These are phyloP conservation scores for Lepidurus couesii DNA, from an alignment of 1,140 invertebrate species.

Conservation along the genomic window DNA sequence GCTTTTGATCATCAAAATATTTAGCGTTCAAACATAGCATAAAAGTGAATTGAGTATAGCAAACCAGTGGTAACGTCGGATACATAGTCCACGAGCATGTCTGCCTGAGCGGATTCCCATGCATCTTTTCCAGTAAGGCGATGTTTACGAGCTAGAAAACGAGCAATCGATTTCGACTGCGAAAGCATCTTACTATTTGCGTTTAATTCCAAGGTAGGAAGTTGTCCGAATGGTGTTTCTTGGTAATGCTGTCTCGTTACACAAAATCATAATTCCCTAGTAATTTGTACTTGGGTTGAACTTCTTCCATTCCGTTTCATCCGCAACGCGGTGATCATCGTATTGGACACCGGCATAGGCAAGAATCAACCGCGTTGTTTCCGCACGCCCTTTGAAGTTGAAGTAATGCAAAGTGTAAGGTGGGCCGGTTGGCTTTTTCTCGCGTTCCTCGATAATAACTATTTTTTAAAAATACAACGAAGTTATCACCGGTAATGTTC, in stretches of 20 bases:
- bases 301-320: slow-evolving; percentile 46
- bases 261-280: background rate
- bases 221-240: slow-evolving; percentile 55
- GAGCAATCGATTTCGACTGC: slow-evolving; percentile 58
- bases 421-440: slow-evolving; percentile 38
- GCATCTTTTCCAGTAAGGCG: slow-evolving; percentile 55
- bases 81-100: slow-evolving; percentile 55
- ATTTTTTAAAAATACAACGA: background rate
- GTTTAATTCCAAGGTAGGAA: slow-evolving; percentile 62
- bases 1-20: background rate
- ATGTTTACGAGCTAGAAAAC: slow-evolving; percentile 58
- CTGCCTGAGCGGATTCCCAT: slow-evolving; percentile 58
- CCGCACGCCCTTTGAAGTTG: slow-evolving; percentile 59
- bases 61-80: slow-evolving; percentile 43
- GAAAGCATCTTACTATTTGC: slow-evolving; percentile 51
- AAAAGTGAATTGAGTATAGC: background rate
- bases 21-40: background rate
- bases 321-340: slow-evolving; percentile 57
- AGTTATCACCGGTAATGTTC: background rate
- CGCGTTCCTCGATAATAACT: background rate
- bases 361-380: slow-evolving; percentile 65
- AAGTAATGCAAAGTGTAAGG: slow-evolving; percentile 63
- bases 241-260: background rate
- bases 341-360: slow-evolving; percentile 61
- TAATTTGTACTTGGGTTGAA: slow-evolving; percentile 47